These are phyloP conservation scores for Motacilla alba DNA, from an alignment of 2,113 vertebrate genomes.

Conservation along the genomic window DNA sequence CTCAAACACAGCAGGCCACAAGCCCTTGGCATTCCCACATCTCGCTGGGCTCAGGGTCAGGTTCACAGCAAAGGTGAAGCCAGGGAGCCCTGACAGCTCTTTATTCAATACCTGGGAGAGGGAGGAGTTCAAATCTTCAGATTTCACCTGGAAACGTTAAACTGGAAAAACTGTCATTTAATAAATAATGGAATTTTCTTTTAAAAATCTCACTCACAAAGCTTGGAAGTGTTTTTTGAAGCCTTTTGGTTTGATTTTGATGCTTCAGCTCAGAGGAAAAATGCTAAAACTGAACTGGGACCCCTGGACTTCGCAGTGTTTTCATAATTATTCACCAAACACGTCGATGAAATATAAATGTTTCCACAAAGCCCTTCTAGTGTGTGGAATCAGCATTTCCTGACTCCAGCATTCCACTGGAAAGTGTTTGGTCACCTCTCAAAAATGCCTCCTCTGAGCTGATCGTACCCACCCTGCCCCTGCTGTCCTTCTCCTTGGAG, in stretches of 20 bases:
- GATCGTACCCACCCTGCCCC: not conserved
- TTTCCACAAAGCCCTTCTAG: not conserved
- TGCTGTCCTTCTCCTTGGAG: not conserved
- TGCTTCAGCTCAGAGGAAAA: not conserved
- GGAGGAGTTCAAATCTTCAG: not conserved
- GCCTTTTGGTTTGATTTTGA: not conserved
- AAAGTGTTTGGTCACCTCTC: not conserved
- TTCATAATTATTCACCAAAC: conserved; percentile 22
- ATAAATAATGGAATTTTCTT: not conserved
- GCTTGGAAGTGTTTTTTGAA: not conserved
- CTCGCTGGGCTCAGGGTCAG: not conserved
- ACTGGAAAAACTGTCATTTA: not conserved
- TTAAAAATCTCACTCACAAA: fast-evolving
- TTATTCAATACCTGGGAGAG: not conserved
- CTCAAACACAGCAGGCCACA: not conserved
- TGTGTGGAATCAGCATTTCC: not conserved
- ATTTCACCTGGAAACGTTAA: not conserved
- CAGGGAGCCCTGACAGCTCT: not conserved
- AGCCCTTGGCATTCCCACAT: not conserved
- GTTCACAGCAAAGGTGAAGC: not conserved
- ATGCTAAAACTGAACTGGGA: not conserved
- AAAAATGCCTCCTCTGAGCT: not conserved
- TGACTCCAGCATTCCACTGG: not conserved
- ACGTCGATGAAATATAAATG: not conserved
- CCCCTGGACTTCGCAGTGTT: not conserved